phyloP scores from a whole-genome alignment of 64 coral and sea anemone genomes.

The Catalaphyllia jardinei region DNA sequence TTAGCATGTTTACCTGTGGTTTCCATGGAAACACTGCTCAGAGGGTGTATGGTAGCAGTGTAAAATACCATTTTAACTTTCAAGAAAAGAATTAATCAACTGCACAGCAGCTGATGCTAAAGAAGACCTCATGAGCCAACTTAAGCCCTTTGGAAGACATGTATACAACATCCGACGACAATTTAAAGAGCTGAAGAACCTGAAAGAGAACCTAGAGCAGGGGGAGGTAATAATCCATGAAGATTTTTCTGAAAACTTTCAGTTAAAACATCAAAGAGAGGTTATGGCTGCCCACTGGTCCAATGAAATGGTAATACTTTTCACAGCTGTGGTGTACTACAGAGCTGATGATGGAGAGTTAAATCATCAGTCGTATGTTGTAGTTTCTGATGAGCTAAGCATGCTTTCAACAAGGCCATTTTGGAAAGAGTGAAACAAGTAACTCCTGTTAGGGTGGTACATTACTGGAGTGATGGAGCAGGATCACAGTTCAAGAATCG shows the following conservation, averaged over 20 bases:
- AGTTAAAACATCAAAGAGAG: conserved; percentile 36
- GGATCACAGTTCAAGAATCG: conserved; percentile 79
- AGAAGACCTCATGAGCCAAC: conserved; percentile 10
- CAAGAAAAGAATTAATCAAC: neutral
- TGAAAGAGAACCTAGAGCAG: too few relatives aligned
- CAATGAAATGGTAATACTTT: conserved; percentile 30
- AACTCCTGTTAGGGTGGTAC: too few relatives aligned
- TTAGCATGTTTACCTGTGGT: too few relatives aligned
- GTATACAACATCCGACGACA: conserved; percentile 45
- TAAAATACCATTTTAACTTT: too few relatives aligned
- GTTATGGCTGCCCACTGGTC: too few relatives aligned
- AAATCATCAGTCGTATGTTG: conserved; percentile 42
- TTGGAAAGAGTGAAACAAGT: neutral
- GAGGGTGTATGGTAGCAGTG: too few relatives aligned
- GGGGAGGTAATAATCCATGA: conserved; percentile 53
- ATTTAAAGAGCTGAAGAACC: conserved; percentile 24
- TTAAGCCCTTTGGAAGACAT: conserved; percentile 35
- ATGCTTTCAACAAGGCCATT: conserved; percentile 43
- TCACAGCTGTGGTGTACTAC: conserved; percentile 53
- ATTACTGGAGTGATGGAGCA: conserved; percentile 59
- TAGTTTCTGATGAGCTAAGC: conserved; percentile 31
- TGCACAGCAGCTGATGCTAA: conserved; percentile 17
- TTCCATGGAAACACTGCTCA: too few relatives aligned
- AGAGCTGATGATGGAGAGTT: too few relatives aligned
- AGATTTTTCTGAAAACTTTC: conserved; percentile 50